Evolutionary conservation across 1,140 invertebrate genomes (phyloP), one percentile per base, ranked within the genome.

Genomic region (Ceratoteleas bidentatus): DNA sequence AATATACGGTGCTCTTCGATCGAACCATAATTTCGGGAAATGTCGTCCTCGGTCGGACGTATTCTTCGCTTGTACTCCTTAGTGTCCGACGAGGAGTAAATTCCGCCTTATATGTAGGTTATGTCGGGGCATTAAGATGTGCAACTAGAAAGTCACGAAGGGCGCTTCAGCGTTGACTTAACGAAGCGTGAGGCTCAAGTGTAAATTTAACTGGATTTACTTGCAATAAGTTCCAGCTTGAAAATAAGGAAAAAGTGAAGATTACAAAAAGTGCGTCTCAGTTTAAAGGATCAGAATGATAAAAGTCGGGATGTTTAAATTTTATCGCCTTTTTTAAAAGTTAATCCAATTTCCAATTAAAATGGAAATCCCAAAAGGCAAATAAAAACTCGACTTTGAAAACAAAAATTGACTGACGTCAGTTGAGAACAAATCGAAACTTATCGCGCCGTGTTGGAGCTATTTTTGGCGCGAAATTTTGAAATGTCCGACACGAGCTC

Each of bases 41-140:
- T 3, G 15, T 58, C 33, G 49, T 45, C 32, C 45, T 62, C 15
- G 32, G 43, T 50, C 45, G 60, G n/a, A 50, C 60, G 10, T 65
- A 65, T 65, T 52, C 49, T 65, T 53, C 33, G 32, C 58, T 61
- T 34, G 43, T 49, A 61, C 58, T 49, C 58, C 58, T 50, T 62
- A 62, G 36, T 36, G 32, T 62, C n/a, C 24, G 47, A 62, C 14
- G 60, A 62, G 33, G 6, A 62, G 60, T 36, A 50, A 62, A 50
- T 50, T 47, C 50, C 60, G 45, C 14, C 5, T 34, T 34, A 33
- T 54, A 54, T 36, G 24, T 54, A 54, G 32, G 53, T 34, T 45
- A 58, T 52, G 16, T 62, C 9, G 14, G 14, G 60, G 24, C 13
- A 36, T 62, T 62, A 36, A 47, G 43, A 24, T 16, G 38, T 60